These are phyloP conservation scores for Colletes collaris DNA, from an alignment of 2,888 invertebrate species.

Conservation along the genomic window DNA sequence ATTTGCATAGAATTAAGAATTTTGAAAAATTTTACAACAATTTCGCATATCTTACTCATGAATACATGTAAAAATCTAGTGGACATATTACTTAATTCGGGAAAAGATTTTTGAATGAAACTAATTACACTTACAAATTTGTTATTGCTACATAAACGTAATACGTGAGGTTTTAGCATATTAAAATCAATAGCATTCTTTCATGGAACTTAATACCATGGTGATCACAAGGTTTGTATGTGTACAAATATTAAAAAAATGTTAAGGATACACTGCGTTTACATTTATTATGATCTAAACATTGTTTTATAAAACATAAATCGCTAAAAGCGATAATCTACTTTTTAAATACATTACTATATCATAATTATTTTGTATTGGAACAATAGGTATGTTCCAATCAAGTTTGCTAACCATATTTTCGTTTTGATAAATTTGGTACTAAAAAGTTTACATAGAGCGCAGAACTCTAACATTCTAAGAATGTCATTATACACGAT, in stretches of 20 bases:
- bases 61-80: slow-evolving; percentile 15
- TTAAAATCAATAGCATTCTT: slow-evolving; percentile 32
- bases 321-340: slow-evolving; percentile 69
- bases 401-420: slow-evolving; percentile 43
- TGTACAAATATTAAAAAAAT: slow-evolving; percentile 67
- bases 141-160: slow-evolving; percentile 65
- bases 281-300: slow-evolving; percentile 73
- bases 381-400: slow-evolving; percentile 32
- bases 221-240: slow-evolving; percentile 59
- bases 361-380: slow-evolving; percentile 24
- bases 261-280: slow-evolving; percentile 69
- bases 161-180: slow-evolving; percentile 44
- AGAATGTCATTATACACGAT: slow-evolving; percentile 48
- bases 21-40: slow-evolving; percentile 36
- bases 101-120: slow-evolving; percentile 13
- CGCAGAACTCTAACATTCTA: slow-evolving; percentile 15
- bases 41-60: slow-evolving; percentile 25
- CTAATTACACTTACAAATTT: slow-evolving; percentile 44
- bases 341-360: slow-evolving; percentile 64
- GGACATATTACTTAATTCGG: slow-evolving; percentile 10
- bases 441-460: slow-evolving; percentile 43
- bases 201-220: slow-evolving; percentile 17
- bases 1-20: slow-evolving; percentile 25
- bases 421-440: slow-evolving; percentile 38
- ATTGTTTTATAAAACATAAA: slow-evolving; percentile 74